Percentiles rank a stretch among this genome's conserved stretches.
phyloP scores from a whole-genome alignment of 2,797 vertebrate genomes.

The Sebastes kiyomatsui region DNA sequence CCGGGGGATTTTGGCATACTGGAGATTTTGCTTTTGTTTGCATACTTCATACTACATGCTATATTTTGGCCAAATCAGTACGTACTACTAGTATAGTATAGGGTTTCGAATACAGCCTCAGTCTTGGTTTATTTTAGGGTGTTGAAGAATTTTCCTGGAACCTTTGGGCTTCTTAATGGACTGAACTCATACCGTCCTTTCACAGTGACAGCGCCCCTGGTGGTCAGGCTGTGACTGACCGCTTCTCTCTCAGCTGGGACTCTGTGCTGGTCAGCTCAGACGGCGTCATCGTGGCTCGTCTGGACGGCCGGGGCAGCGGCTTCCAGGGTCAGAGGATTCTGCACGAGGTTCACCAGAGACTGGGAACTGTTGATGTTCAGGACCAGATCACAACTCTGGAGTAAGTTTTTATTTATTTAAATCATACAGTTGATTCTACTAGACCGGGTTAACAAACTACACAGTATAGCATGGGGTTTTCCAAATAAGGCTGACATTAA shows the following conservation, averaged over 20 bases:
- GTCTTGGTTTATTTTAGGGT: not conserved
- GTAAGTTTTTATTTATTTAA: constrained; percentile 77
- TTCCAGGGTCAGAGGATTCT: constrained; percentile 95
- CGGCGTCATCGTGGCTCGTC: constrained; percentile 89
- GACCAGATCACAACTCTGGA: constrained; percentile 92
- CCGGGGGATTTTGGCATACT: no score
- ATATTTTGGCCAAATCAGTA: no score
- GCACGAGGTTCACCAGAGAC: constrained; percentile 89
- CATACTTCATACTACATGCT: no score
- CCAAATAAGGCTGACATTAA: not conserved
- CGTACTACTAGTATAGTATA: no score
- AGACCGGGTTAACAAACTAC: not conserved
- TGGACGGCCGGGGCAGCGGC: constrained; percentile 95
- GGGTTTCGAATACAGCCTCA: no score
- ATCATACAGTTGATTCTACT: not conserved
- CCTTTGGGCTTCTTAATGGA: not conserved
- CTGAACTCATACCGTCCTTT: not conserved
- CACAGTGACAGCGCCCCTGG: constrained; percentile 91
- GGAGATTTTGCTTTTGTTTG: no score
- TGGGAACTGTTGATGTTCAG: constrained; percentile 92
- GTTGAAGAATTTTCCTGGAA: not conserved
- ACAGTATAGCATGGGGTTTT: not conserved
- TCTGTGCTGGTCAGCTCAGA: constrained; percentile 94
- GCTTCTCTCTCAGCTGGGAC: constrained; percentile 92
- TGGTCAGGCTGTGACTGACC: constrained; percentile 91